A percentile compares a stretch with the other conserved stretches of the same genome.
These are phyloP conservation scores for Gorsachius goisagi DNA, from an alignment of 2,113 vertebrate genomes.

Conservation along the genomic window DNA sequence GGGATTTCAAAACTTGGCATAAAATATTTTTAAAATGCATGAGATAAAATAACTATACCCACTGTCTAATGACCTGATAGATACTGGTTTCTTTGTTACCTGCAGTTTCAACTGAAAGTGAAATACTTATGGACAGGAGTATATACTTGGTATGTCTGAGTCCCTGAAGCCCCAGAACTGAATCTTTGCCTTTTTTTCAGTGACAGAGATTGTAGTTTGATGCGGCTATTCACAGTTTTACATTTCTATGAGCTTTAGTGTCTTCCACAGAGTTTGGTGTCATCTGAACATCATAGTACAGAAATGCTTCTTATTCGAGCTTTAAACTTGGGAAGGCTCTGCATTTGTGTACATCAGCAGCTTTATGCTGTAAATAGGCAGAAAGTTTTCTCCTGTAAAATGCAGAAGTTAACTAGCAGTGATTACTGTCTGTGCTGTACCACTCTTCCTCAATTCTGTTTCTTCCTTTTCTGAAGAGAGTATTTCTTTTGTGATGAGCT, in stretches of 20 bases:
- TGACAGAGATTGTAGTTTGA: not conserved
- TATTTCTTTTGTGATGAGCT: not conserved
- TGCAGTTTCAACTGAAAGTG: constrained; percentile 64
- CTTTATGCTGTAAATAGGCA: not conserved
- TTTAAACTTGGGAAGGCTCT: not conserved
- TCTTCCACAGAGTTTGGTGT: not conserved
- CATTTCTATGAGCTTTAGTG: constrained; percentile 15
- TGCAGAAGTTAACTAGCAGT: not conserved
- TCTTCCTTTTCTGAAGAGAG: not conserved
- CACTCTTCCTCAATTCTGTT: not conserved
- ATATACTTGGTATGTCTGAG: constrained; percentile 58
- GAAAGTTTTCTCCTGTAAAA: not conserved
- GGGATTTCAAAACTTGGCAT: constrained; percentile 41
- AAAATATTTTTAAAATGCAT: constrained; percentile 44
- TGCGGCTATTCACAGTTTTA: constrained; percentile 4
- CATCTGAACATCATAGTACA: not conserved
- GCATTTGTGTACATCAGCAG: not conserved
- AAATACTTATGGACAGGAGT: constrained; percentile 60
- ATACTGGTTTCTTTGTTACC: constrained; percentile 61
- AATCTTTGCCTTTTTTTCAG: constrained; percentile 35
- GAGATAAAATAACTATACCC: constrained; percentile 38
- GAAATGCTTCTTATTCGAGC: not conserved
- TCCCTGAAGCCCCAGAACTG: constrained; percentile 45
- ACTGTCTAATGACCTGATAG: constrained; percentile 57
- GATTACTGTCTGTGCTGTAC: not conserved